Base-by-base conservation (phyloP, 2,888 invertebrate genomes). In the Ectemnius lituratus region DNA sequence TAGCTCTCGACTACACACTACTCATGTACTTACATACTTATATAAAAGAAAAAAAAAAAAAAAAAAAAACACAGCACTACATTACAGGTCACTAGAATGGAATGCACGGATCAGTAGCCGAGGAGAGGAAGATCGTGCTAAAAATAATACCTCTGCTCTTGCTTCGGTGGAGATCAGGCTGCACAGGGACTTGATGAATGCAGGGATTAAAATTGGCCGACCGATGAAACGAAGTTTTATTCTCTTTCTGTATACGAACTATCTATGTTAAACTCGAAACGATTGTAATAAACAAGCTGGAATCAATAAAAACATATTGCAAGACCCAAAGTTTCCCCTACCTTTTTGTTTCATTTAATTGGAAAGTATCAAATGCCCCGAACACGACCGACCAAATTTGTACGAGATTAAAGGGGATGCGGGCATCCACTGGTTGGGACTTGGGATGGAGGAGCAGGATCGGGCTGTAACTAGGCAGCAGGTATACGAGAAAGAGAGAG, bases 31-130 rank as follows among this genome's bases (percentile, higher is more conserved):
- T 18, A 60, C 16, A 45, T n/a, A 60, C 58, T 73, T 69, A 45
- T 18, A 49, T 49, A 65, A 59, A 58, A 56, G 68, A 47, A 56
- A 70, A 62, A 28, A 56, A 59, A 70, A 57, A 74, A 47, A 56
- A 70, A 62, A 28, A 56, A 59, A 70, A 57, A 74, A 68, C 56
- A 70, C 49, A 79, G 59, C 57, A 67, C 62, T 77, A 71, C 49
- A 49, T 69, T 72, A 68, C 46, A 47, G 18, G 61, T 63, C 47
- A 58, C 68, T 73, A 70, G 58, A 76, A 49, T 69, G 79, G 79
- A 81, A 79, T 81, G 81, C 78, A 58, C 65, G 63, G 72, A 71
- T 72, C 57, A 52, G 64, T 57, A 72, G 69, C 27, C n/a, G 52
- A 52, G 16, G 52, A 49, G 64, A 71, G 69, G 62, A 65, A 71